Base-by-base conservation (phyloP, 2,113 vertebrate genomes). In the Apodemus sylvaticus region DNA sequence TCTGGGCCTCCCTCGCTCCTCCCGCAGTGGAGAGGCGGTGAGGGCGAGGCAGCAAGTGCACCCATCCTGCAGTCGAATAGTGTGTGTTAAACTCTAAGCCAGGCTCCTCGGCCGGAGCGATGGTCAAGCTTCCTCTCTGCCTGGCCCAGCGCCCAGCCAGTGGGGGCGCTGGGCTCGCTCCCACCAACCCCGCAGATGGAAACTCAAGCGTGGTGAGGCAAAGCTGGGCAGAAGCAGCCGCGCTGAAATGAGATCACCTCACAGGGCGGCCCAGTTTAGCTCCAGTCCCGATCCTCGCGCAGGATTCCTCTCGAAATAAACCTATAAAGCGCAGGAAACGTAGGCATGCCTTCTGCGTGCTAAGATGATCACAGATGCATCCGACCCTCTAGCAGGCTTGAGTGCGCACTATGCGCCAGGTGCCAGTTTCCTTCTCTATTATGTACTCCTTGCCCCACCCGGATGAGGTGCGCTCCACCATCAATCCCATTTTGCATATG, bases 241-340 rank as follows among this genome's bases (percentile, higher is more conserved):
- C 48, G 42, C 91, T 45, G 78, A 94, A 96, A 96, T 98, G 97
- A 97, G 93, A 95, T 97, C 96, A 97, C 81, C 91, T 79, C 92
- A 9, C 94, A 55, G 4, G 51, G 68, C 29, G 92, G 94, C 97
- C 97, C 97, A 93, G 83, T 96, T 95, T 96, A 96, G 91, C 93
- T 76, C 53, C 70, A 85, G 93, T 36, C 91, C 39, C 20, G 86
- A 45, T 79, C 82, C 93, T 51, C n/a, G 93, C 74, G 64, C 95
- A 92, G 11, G 91, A 77, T 89, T 91, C 93, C 68, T 94, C 95
- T 92, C 91, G 70, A 91, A 90, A 97, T 93, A 95, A 90, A 89
- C 76, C 17, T n/a, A 5, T 42, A 73, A 96, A 92, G 83, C 89
- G 1, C 89, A 60, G 78, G 31, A 87, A 48, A 29, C 53, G 26